These are phyloP conservation scores for Pemphredon lugubris DNA, from an alignment of 2,888 invertebrate genomes.

Conservation along the genomic window DNA sequence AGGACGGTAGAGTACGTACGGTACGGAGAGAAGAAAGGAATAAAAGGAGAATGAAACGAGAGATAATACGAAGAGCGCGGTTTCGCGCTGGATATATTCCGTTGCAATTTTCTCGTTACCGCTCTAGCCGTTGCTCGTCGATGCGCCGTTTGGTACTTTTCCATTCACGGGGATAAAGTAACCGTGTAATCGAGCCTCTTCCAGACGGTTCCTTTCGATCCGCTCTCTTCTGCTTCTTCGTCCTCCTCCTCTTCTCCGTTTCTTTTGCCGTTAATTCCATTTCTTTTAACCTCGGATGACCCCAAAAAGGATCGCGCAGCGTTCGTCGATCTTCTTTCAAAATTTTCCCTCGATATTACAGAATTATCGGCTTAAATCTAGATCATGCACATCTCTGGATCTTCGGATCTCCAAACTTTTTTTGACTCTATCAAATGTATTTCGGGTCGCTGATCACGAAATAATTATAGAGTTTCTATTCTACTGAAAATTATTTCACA, in stretches of 20 bases:
- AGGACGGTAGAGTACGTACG: neutral
- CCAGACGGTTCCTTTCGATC: slow-evolving; percentile 42
- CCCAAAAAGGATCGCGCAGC: no score
- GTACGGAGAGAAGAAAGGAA: slow-evolving; percentile 1
- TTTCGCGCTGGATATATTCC: slow-evolving; percentile 46
- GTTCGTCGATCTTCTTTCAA: neutral
- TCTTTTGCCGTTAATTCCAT: slow-evolving; percentile 10
- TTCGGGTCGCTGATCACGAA: no score
- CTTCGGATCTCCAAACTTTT: no score
- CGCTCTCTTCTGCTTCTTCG: slow-evolving; percentile 19
- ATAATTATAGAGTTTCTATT: no score
- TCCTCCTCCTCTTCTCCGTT: slow-evolving; percentile 1
- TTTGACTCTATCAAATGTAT: no score
- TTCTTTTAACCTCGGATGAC: slow-evolving; percentile 6
- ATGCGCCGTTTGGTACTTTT: slow-evolving; percentile 46
- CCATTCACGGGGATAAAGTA: slow-evolving; percentile 75
- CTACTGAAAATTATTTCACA: no score
- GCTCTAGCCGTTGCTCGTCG: slow-evolving; percentile 27
- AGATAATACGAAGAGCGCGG: slow-evolving; percentile 41
- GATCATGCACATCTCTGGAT: no score
- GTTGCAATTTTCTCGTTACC: slow-evolving; percentile 39
- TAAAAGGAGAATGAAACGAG: neutral
- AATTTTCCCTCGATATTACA: neutral
- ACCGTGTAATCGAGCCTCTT: slow-evolving; percentile 74
- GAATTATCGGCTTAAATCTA: no score